phyloP scores from a whole-genome alignment of 2,888 invertebrate genomes.

The Cheilosia vernalis region DNA sequence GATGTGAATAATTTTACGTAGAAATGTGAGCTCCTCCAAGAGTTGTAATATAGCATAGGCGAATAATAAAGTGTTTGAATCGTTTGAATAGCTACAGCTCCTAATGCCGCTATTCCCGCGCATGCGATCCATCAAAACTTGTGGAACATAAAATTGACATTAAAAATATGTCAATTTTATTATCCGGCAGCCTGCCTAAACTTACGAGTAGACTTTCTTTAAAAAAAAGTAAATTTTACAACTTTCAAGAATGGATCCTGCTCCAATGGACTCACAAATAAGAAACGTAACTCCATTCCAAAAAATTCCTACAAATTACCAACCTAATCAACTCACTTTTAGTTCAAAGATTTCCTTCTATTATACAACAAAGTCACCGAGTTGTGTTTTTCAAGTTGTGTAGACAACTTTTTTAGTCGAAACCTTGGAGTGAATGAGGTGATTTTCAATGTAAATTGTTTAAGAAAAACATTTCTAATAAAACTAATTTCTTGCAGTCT shows the following conservation, averaged over 20 bases:
- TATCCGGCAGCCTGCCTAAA: neutral
- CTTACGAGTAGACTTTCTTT: neutral
- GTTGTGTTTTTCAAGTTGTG: constrained; percentile 81
- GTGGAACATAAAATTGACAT: constrained; percentile 13
- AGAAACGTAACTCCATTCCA: constrained; percentile 48
- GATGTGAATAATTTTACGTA: neutral
- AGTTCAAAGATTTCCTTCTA: constrained; percentile 83
- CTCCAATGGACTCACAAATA: constrained; percentile 54
- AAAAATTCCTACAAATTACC: neutral
- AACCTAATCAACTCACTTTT: constrained; percentile 31
- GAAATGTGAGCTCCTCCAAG: no score
- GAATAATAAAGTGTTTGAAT: no score
- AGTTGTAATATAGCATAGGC: no score
- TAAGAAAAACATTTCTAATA: neutral
- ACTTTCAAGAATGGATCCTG: constrained; percentile 28
- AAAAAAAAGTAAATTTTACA: constrained; percentile 5
- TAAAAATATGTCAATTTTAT: constrained; percentile 32
- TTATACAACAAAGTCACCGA: constrained; percentile 83
- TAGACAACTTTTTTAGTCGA: constrained; percentile 81
- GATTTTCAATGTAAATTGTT: constrained; percentile 2
- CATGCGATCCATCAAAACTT: neutral
- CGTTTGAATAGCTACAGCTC: no score
- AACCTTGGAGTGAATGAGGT: constrained; percentile 80
- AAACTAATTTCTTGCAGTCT: constrained; percentile 75
- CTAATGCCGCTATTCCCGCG: no score